phyloP scores from a whole-genome alignment of 92 coral and sea anemone species.

The Palythoa grandiflora region DNA sequence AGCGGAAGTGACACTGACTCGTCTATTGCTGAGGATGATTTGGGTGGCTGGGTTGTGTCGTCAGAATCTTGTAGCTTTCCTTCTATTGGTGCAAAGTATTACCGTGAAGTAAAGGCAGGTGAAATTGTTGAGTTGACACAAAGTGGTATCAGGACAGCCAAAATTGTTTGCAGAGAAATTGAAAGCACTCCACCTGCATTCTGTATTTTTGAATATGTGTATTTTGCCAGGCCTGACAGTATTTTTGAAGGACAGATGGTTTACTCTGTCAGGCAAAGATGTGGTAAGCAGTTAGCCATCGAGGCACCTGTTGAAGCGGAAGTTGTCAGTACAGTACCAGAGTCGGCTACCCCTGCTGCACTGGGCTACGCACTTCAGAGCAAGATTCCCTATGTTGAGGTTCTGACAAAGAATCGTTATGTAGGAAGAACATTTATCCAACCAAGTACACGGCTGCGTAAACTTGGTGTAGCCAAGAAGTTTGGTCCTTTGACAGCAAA shows the following conservation, averaged over 20 bases:
- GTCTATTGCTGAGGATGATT: slow-evolving; percentile 51
- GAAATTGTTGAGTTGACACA: slow-evolving; percentile 90
- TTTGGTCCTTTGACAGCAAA: slow-evolving; percentile 97
- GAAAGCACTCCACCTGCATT: slow-evolving; percentile 79
- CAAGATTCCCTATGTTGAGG: slow-evolving; percentile 95
- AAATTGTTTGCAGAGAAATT: slow-evolving; percentile 65
- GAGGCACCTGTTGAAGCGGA: slow-evolving; percentile 96
- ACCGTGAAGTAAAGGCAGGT: slow-evolving; percentile 88
- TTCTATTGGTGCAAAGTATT: slow-evolving; percentile 91
- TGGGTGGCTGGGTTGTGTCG: slow-evolving; percentile 92
- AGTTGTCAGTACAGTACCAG: slow-evolving; percentile 97
- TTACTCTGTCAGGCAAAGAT: slow-evolving; percentile 83
- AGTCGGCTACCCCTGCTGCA: slow-evolving; percentile 98
- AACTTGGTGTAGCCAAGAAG: slow-evolving; percentile 94
- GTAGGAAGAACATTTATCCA: slow-evolving; percentile 98
- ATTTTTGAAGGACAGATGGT: slow-evolving; percentile 98
- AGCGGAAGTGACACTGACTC: slow-evolving; percentile 50
- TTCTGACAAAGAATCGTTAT: slow-evolving; percentile 94
- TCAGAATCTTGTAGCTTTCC: slow-evolving; percentile 95
- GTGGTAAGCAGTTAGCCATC: slow-evolving; percentile 90
- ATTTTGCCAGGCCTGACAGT: slow-evolving; percentile 98
- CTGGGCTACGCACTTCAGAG: slow-evolving; percentile 80
- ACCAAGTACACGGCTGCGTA: slow-evolving; percentile 88
- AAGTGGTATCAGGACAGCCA: slow-evolving; percentile 81
- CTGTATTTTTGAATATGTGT: slow-evolving; percentile 96